A percentile compares a stretch with the other conserved stretches of the same genome.
Conservation (phyloP, 2,888 invertebrate species). For the Asteroscopus sphinx region DNA sequence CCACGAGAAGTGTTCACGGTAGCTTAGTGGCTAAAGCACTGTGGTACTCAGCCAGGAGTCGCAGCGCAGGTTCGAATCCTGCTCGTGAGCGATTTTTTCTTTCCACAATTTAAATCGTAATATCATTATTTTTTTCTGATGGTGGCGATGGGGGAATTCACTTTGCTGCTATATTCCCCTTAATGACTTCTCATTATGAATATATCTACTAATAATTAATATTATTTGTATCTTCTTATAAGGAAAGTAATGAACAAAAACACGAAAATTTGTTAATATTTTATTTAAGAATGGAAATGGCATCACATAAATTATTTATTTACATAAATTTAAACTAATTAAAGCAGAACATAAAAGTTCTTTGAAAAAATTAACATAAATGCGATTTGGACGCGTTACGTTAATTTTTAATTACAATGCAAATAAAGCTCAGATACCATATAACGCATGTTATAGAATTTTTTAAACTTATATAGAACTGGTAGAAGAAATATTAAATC, state of each 20-base stretch:
- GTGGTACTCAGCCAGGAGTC: no score
- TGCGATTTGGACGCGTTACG: conserved; percentile 53
- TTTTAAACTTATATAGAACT: conserved; percentile 33
- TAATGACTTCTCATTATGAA: no score
- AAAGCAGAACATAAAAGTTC: conserved; percentile 84
- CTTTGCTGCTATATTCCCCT: no score
- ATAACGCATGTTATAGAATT: conserved; percentile 61
- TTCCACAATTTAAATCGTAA: no score
- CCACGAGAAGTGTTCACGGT: no score
- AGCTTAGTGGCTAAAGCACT: no score
- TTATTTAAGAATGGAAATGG: conserved; percentile 75
- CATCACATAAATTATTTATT: conserved; percentile 83
- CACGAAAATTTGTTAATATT: conserved; percentile 75
- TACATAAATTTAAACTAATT: conserved; percentile 82
- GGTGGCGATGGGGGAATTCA: no score
- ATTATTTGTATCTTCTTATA: no score
- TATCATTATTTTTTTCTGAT: no score
- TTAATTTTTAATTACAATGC: conserved; percentile 64
- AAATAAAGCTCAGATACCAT: conserved; percentile 72
- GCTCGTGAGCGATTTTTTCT: no score
- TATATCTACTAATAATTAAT: no score
- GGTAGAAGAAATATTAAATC: conserved; percentile 14
- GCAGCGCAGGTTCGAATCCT: no score
- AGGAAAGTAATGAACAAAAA: conserved; percentile 22
- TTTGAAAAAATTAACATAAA: conserved; percentile 73